Percentiles rank a stretch among this genome's conserved stretches.
These are phyloP conservation scores for Pelmatolapia mariae DNA, from an alignment of 2,113 vertebrate species.

Conservation along the genomic window DNA sequence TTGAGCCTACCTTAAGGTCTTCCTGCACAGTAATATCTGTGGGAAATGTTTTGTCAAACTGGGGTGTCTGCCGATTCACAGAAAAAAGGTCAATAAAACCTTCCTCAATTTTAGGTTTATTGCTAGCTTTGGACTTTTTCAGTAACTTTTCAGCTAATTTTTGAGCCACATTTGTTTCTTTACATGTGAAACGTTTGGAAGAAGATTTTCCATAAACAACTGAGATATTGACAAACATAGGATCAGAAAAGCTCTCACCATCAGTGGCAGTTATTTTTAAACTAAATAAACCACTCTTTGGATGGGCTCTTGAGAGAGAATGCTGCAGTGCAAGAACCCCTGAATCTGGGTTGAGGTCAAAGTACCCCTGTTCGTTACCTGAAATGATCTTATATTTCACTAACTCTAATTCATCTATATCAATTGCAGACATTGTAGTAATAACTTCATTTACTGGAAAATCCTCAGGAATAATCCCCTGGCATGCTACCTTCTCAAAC, in stretches of 20 bases:
- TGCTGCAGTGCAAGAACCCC: constrained; percentile 86
- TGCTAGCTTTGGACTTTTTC: constrained; percentile 87
- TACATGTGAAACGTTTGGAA: constrained; percentile 85
- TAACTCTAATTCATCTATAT: constrained; percentile 90
- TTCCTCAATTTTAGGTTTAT: constrained; percentile 85
- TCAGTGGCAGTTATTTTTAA: constrained; percentile 94
- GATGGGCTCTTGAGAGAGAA: constrained; percentile 75
- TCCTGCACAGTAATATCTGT: constrained; percentile 85
- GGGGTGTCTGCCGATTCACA: constrained; percentile 87
- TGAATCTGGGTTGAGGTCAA: constrained; percentile 92
- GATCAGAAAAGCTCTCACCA: constrained; percentile 91
- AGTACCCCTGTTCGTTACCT: constrained; percentile 89
- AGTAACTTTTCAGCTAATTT: constrained; percentile 93
- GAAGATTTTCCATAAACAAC: constrained; percentile 83
- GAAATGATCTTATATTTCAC: constrained; percentile 96
- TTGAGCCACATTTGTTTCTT: constrained; percentile 92
- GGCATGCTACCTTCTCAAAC: constrained; percentile 93
- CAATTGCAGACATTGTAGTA: constrained; percentile 93
- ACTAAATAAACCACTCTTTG: constrained; percentile 81
- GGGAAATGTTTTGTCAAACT: constrained; percentile 92
- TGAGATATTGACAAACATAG: constrained; percentile 94
- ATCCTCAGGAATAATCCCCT: constrained; percentile 86
- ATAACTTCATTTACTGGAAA: constrained; percentile 87
- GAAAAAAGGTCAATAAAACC: constrained; percentile 95
- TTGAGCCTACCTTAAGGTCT: constrained; percentile 80